Evolutionary conservation across 2,797 vertebrate genomes (phyloP).

Genomic region (Lutjanus argentimaculatus): DNA sequence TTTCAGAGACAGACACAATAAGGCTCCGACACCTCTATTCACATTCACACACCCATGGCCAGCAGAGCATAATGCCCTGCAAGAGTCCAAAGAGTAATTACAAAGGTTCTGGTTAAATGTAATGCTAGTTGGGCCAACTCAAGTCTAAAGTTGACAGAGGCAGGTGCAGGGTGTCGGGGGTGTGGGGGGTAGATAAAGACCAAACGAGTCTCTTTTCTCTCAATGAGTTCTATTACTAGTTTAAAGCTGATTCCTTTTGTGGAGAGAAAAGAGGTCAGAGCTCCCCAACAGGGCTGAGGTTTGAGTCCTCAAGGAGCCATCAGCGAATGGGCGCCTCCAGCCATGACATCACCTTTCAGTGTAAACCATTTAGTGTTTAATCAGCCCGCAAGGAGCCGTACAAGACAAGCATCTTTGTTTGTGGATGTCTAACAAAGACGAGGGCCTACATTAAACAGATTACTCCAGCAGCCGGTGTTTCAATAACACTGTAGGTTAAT

Average conservation of each 20-base stretch:
- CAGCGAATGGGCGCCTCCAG: constrained; percentile 68
- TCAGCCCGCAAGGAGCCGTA: constrained; percentile 65
- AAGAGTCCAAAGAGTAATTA: constrained; percentile 70
- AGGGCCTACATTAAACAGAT: constrained; percentile 47
- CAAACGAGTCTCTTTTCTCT: constrained; percentile 68
- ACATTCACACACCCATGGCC: constrained; percentile 70
- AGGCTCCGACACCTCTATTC: constrained; percentile 70
- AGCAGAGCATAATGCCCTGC: constrained; percentile 69
- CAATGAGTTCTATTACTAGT: constrained; percentile 48
- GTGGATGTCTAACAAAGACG: constrained; percentile 53
- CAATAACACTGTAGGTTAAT: constrained; percentile 15
- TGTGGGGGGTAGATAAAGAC: constrained; percentile 40
- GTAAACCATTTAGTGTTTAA: constrained; percentile 78
- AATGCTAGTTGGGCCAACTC: constrained; percentile 68
- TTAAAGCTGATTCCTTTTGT: constrained; percentile 69
- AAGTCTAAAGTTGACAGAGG: constrained; percentile 63
- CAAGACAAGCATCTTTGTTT: constrained; percentile 65
- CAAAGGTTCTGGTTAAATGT: constrained; percentile 72
- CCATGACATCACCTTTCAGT: constrained; percentile 79
- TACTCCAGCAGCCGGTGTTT: constrained; percentile 25
- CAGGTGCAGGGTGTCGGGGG: constrained; percentile 9
- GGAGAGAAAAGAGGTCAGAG: constrained; percentile 74
- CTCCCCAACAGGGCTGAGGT: constrained; percentile 62
- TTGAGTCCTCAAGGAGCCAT: constrained; percentile 68
- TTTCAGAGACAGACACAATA: constrained; percentile 50